Conservation (phyloP, 2,888 invertebrate genomes). For the Cryptocheilus praepositus region DNA sequence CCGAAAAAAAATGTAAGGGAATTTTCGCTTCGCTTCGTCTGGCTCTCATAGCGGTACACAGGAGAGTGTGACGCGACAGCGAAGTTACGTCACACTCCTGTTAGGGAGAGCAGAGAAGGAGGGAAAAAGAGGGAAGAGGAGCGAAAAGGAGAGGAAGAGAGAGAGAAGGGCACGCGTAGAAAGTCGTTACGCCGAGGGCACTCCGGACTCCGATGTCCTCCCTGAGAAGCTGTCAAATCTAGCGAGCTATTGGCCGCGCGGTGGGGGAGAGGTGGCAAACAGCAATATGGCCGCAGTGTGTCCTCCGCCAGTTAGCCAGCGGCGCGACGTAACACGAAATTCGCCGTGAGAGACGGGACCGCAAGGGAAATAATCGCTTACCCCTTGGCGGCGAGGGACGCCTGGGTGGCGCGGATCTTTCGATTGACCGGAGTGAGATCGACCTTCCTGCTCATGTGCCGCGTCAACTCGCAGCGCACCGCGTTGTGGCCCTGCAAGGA, state of each 20-base stretch:
- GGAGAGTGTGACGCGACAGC: constrained; percentile 36
- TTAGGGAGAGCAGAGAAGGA: constrained; percentile 8
- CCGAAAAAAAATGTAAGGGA: constrained; percentile 2
- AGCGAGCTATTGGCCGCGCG: constrained; percentile 44
- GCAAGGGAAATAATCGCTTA: constrained; percentile 52
- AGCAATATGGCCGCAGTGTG: constrained; percentile 67
- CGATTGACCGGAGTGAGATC: not conserved
- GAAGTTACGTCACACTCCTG: constrained; percentile 46
- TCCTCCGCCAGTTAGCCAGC: constrained; percentile 57
- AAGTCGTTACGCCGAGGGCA: constrained; percentile 12
- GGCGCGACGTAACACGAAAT: constrained; percentile 50
- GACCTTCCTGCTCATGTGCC: constrained; percentile 36
- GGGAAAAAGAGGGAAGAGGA: constrained; percentile 24
- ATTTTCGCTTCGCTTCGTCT: constrained; percentile 8
- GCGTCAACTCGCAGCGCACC: constrained; percentile 37
- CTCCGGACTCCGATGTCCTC: constrained; percentile 35
- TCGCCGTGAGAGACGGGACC: not conserved
- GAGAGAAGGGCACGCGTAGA: constrained; percentile 7
- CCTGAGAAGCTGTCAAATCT: constrained; percentile 65
- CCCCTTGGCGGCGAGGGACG: constrained; percentile 68
- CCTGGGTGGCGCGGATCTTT: constrained; percentile 38
- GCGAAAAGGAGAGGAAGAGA: constrained; percentile 18
- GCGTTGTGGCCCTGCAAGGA: constrained; percentile 17
- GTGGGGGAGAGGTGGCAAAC: constrained; percentile 48
- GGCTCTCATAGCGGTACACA: constrained; percentile 45